Evolutionary conservation across 2,888 invertebrate species (phyloP).

Genomic region (Eumerus sabulonum): DNA sequence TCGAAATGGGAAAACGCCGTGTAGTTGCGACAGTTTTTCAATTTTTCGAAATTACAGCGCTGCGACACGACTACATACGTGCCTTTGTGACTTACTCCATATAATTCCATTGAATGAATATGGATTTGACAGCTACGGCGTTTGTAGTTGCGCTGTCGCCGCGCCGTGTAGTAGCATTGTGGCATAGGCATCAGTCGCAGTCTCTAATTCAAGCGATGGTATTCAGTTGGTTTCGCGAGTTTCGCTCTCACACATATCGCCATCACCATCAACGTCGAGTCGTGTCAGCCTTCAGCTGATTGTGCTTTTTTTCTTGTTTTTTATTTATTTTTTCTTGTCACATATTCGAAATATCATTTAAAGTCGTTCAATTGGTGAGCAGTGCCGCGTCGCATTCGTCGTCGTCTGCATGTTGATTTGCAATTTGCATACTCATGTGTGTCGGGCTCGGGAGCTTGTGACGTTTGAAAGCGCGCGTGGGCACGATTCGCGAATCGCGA

Average conservation of each 20-base stretch:
- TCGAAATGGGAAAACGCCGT: no score
- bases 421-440: conserved; percentile 11
- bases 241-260: conserved; percentile 34
- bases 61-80: no score
- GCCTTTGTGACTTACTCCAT: no score
- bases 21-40: no score
- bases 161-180: no score
- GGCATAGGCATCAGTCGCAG: no score
- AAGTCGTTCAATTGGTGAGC: conserved; percentile 13
- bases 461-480: conserved; percentile 2
- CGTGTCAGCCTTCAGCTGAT: conserved; percentile 48
- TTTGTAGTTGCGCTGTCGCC: no score
- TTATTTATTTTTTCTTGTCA: neutral
- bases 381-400: no score
- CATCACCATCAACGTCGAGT: conserved; percentile 12
- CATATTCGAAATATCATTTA: conserved; percentile 7
- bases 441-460: neutral
- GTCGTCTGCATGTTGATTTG: neutral
- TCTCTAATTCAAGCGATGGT: conserved; percentile 32
- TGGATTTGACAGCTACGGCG: no score
- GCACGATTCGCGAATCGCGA: conserved; percentile 7
- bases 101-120: no score
- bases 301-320: conserved; percentile 24
- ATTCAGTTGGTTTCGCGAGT: conserved; percentile 47
- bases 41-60: no score